phyloP scores from a whole-genome alignment of 2,888 invertebrate genomes.

The Acrocera orbiculus region DNA sequence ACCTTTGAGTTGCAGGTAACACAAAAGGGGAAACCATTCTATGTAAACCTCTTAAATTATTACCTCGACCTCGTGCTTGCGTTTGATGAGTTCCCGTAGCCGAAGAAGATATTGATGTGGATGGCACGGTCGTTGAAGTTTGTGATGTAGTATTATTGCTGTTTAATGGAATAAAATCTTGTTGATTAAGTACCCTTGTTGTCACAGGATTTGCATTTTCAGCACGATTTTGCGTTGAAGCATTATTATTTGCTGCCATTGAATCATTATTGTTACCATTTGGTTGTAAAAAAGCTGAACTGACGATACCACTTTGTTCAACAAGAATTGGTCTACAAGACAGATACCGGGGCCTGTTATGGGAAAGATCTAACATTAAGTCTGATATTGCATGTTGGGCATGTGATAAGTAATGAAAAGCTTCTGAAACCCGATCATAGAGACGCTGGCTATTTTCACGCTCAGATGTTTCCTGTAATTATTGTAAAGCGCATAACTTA shows the following conservation, averaged over 20 bases:
- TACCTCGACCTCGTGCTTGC: background rate
- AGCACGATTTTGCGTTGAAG: background rate
- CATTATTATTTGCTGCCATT: slow-evolving; percentile 1
- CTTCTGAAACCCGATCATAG: slow-evolving; percentile 57
- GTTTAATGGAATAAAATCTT: too few relatives aligned
- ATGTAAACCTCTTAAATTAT: background rate
- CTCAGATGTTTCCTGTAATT: slow-evolving; percentile 27
- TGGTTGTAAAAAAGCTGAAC: slow-evolving; percentile 13
- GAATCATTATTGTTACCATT: slow-evolving; percentile 12
- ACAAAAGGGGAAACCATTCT: background rate
- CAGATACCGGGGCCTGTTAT: slow-evolving; percentile 48
- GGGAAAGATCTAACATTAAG: slow-evolving; percentile 52
- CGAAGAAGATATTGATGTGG: slow-evolving; percentile 10
- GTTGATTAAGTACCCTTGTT: too few relatives aligned
- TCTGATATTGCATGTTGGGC: slow-evolving; percentile 81
- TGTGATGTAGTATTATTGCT: slow-evolving; percentile 3
- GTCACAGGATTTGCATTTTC: slow-evolving; percentile 1
- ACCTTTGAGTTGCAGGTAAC: too few relatives aligned
- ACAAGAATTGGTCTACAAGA: slow-evolving; percentile 54
- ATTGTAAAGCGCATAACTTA: background rate
- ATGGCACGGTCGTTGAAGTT: slow-evolving; percentile 8
- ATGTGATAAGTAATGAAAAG: slow-evolving; percentile 72
- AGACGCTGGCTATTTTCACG: slow-evolving; percentile 42
- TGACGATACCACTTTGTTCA: slow-evolving; percentile 39
- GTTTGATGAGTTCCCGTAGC: background rate